Base-by-base conservation (phyloP, 2,888 invertebrate genomes). In the Pristionchus exspectatus region DNA sequence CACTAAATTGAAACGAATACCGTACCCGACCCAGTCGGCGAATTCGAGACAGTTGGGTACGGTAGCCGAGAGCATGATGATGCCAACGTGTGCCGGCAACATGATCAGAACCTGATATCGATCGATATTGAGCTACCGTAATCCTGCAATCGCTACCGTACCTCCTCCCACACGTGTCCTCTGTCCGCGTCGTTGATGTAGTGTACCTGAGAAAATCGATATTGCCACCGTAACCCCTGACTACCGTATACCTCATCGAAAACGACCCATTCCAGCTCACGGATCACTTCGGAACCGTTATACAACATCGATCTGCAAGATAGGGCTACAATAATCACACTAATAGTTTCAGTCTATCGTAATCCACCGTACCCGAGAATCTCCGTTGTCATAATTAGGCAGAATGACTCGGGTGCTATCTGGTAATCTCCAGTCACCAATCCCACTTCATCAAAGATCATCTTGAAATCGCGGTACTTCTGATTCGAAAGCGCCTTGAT, bases 401-500 rank as follows among this genome's bases (percentile, higher is more conserved):
- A 99, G 0, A 97, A 97, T 0, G 98, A 98, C 0, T 97, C 97
- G 21, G 97, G 97, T 95, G 98, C 98, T 89, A 99, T 97, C 96
- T 99, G 98, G 74, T 98, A 96, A 96, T 99, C 99, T 0, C 98
- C 98, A 0, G 98, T 98, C 44, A 98, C 96, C 0, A 98, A 96
- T 0, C 98, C 98, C 5, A 98, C 98, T 95, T 98, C 98, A 33
- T 97, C 97, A 95, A 99, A 99, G 89, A 97, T 97, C 90, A 91
- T 89, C 95, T 97, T 98, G 95, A 99, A 99, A 95, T 99, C 99
- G 54, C 98, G 97, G 96, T 98, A 99, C 95, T 99, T 99, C 95
- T 99, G 99, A 96, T 99, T 99, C 0, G 99, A 99, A 2, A 99
- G 96, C 0, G 99, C 99, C 96, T 99, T 99, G 92, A 99, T 99